Base-by-base conservation (phyloP, 1,140 invertebrate species). In the Diorhabda elongata region DNA sequence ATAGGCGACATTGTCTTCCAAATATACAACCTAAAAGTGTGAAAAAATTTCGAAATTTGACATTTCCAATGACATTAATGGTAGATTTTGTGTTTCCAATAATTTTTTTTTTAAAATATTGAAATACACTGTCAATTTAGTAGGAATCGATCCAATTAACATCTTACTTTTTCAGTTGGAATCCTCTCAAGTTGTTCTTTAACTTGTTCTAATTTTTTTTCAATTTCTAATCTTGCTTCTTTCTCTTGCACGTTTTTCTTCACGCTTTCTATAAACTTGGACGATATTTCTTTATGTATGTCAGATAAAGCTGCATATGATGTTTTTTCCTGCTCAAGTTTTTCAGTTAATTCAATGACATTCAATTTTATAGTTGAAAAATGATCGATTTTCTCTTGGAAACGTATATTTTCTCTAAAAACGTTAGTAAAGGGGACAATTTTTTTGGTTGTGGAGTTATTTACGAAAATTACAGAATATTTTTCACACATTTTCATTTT, bases 231-330 rank as follows among this genome's bases (percentile, higher is more conserved):
- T 45, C 70, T 68, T 6, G 67, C 42, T 56, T 67, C 69, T 61
- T 69, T 72, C n/a, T 68, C 69, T n/a, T 69, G 60, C 7, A 64
- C 69, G 4, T 69, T 45, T 9, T 69, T 68, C 62, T 74, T 72
- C 26, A 71, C 71, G 42, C 69, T 71, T 60, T 69, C 69, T 45
- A 73, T 58, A 45, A 67, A 73, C 47, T 73, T 74, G 9, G 52
- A 45, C 42, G 71, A 69, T 3, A 74, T 11, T n/a, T 74, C 73
- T 66, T 74, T 72, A 41, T 74, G 71, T 5, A 70, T 64, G 67
- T 73, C 57, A 9, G 73, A 61, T 62, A 74, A 59, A 42, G 71
- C 69, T 4, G 72, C 66, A 66, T 69, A 74, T 5, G 69, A 69
- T 4, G 67, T 58, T 62, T 68, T 64, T 69, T 76, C 70, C 44